Base-by-base conservation (phyloP, 1,140 invertebrate species). In the Brachionus rotundiformis region DNA sequence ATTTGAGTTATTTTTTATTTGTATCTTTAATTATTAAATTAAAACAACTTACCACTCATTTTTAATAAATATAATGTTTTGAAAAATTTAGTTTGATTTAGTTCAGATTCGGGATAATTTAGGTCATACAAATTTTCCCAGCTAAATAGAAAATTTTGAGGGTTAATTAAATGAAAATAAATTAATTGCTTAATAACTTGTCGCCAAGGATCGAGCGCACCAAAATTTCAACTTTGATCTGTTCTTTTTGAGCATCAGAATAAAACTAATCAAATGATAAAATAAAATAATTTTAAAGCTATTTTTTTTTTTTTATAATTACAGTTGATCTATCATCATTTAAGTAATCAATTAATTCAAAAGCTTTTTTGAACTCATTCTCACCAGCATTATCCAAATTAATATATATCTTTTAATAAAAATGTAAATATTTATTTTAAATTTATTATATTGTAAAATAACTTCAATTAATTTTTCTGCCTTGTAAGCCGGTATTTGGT, bases 71-170 rank as follows among this genome's bases (percentile, higher is more conserved):
- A 29, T 2, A 79, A 19, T 0, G 76, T 79, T 41, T 63, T 54
- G 76, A 79, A 79, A 31, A 79, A 79, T 61, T 79, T 79, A 25
- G 76, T 79, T 23, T 79, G 29, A 25, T 79, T 63, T 1, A 79
- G 11, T 10, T 33, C 10, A 25, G 47, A 39, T 41, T 79, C 76
- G 6, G 59, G 47, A 36, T 79, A 63, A 16, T 63, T 31, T 39
- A 59, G 7, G 23, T 79, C 76, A 79, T 79, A 79, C 1, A 54
- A 79, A 59, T 63, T 19, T 19, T 73, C 68, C 68, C 68, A 73
- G 19, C 68, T 73, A 13, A 25, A 19, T 44, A 73, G 44, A 27
- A 23, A 23, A 73, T 11, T 25, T 73, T 47, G 1, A 13, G 2
- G 16, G 6, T 36, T 36, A 71, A 39, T 16, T 19, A 44, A 8